A percentile compares a stretch with the other conserved stretches of the same genome.
Conservation (phyloP, 2,113 vertebrate species). For the Pangasianodon gigas region DNA sequence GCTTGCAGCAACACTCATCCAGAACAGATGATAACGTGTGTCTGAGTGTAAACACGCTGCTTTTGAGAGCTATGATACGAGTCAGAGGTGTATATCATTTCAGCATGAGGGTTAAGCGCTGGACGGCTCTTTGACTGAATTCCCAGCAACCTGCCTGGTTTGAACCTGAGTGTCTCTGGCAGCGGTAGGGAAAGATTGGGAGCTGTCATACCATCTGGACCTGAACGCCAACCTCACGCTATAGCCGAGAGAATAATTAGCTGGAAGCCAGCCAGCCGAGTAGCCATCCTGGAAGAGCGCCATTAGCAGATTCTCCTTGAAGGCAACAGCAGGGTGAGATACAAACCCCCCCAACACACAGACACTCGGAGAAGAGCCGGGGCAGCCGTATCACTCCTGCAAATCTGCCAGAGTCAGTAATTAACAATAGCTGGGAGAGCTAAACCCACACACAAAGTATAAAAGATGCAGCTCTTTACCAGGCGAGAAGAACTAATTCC, state of each 20-base stretch:
- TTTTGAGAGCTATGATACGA: not conserved
- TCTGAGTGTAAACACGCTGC: not conserved
- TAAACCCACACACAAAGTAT: not conserved
- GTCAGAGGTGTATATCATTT: not conserved
- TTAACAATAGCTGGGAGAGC: slow-evolving; percentile 40
- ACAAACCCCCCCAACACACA: not conserved
- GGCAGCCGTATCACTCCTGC: slow-evolving; percentile 7
- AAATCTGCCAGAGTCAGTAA: slow-evolving; percentile 20
- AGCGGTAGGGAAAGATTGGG: not conserved
- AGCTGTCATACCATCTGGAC: slow-evolving; percentile 28
- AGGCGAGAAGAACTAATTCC: not conserved
- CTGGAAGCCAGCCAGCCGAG: slow-evolving; percentile 35
- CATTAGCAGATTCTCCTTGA: slow-evolving; percentile 41
- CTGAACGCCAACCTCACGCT: not conserved
- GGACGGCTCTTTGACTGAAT: not conserved
- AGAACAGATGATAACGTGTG: not conserved
- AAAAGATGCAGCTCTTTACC: not conserved
- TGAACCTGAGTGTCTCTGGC: slow-evolving; percentile 5
- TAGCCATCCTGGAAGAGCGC: slow-evolving; percentile 29
- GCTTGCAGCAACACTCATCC: not conserved
- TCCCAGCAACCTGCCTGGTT: slow-evolving; percentile 25
- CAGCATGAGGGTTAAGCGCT: not conserved
- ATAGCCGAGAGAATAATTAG: slow-evolving; percentile 41
- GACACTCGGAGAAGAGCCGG: slow-evolving; percentile 8
- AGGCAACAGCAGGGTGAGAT: slow-evolving; percentile 24